phyloP scores from a whole-genome alignment of 2,888 invertebrate genomes.

The Xylota segnis region DNA sequence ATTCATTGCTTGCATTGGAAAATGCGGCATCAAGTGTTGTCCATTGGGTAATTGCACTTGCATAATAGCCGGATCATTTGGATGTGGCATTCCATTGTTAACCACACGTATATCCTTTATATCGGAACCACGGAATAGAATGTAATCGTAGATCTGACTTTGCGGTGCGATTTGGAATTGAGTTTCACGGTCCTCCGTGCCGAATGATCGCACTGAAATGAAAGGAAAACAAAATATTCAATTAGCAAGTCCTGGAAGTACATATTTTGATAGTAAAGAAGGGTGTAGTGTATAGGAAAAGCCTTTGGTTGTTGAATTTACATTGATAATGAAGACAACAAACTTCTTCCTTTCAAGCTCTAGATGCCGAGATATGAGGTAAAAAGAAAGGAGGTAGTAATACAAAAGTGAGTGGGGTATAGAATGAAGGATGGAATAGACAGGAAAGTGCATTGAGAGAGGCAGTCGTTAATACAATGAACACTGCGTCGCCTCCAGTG shows the following conservation, averaged over 20 bases:
- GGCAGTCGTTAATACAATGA: too few species aligned
- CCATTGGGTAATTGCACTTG: conserved; percentile 91
- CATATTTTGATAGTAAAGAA: background rate
- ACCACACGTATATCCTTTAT: conserved; percentile 99
- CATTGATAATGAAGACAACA: too few species aligned
- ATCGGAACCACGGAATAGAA: conserved; percentile 98
- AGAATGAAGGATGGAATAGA: too few species aligned
- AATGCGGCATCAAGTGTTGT: conserved; percentile 88
- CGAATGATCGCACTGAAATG: conserved; percentile 96
- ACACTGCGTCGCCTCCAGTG: too few species aligned
- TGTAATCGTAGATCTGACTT: conserved; percentile 99
- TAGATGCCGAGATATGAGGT: too few species aligned
- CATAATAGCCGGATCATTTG: conserved; percentile 99
- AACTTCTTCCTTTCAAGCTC: too few species aligned
- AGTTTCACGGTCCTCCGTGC: conserved; percentile 98
- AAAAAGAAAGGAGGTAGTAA: too few species aligned
- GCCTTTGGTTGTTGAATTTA: too few species aligned
- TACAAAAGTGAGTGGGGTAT: too few species aligned
- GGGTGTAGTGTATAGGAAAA: background rate
- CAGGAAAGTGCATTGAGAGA: too few species aligned
- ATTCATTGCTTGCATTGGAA: conserved; percentile 89
- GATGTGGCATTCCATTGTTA: conserved; percentile 92
- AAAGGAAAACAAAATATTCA: conserved; percentile 78
- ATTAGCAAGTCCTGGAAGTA: too few species aligned
- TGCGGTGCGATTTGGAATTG: conserved; percentile 98